Base-by-base conservation (phyloP, 2,888 invertebrate species). In the Eretmocerus hayati region DNA sequence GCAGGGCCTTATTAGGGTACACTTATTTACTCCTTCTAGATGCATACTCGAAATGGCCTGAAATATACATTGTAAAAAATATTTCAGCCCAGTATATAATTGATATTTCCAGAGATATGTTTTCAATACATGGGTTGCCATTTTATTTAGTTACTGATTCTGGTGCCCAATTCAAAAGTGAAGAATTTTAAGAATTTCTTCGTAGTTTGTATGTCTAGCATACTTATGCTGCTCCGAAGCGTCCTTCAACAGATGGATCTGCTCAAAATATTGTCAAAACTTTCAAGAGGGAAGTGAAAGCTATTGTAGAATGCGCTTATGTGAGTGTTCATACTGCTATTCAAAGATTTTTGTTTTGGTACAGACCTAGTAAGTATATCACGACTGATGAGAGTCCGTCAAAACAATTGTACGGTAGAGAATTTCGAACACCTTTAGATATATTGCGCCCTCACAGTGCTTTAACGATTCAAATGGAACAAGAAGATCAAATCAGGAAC, bases 101-200 rank as follows among this genome's bases (percentile, higher is more conserved):
- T 8, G n/a, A 20, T 8, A 40, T 35, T 20, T 50, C 50, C 5
- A 11, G 32, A 21, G 18, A 41, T 13, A 5, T 53, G 19, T 58
- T 58, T 31, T 48, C 52, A 6, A 44, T 51, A 3, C 53, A 40
- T 45, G 58, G 59, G 4, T 22, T 55, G 11, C 53, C 57, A 0
- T 1, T 39, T n/a, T 52, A 50, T 18, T 5, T 54, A 1, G 57
- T 58, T 4, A 48, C 58, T 1, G 56, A 59, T 41, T 49, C 48
- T 9, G 56, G 56, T 1, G 45, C 46, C 31, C 55, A 54, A 42
- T 54, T 56, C 20, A 42, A 40, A 21, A 21, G 32, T 9, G 44
- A 8, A 11, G 15, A 45, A 39, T 42, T 32, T 16, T 6, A 33
- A 15, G 8, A 33, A 5, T 41, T 30, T 41, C 16, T 41, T 3